Evolutionary conservation across 2,113 vertebrate genomes (phyloP), one percentile per base, ranked within the genome.

Genomic region (Corydoras maculifer): DNA sequence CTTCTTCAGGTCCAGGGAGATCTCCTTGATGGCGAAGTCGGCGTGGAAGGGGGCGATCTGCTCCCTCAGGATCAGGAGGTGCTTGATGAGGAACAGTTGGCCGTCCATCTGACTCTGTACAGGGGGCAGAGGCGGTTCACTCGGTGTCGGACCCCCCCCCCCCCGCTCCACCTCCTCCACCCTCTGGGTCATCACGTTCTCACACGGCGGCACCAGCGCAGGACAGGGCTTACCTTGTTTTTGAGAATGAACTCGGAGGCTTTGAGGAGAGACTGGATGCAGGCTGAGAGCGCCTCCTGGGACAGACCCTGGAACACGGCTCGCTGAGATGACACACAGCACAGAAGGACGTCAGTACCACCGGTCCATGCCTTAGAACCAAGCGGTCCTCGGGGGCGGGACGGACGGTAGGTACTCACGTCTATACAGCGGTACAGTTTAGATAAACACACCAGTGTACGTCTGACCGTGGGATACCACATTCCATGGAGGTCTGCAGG

Each of bases 1-100:
- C 91, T 92, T 98, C 92, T 96, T 98, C 89, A 99, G 93, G 88
- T 99, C 97, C 91, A 99, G 92, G 83, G 96, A 99, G 92, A 99
- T 98, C 88, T 99, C 97, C 90, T 97, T 99, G 91, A 99, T 99
- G 90, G 97, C 93, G 86, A 99, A 99, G 88, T 99, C 97, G 65
- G 97, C 92, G 86, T 99, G 97, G 89, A 99, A 99, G 80, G 97
- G 96, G 83, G 96, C 97, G 80, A 99, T 99, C 92, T 99, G 97
- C 88, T 99, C 97, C 74, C 97, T 92, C 87, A 99, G 91, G 86
- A 99, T 99, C 84, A 99, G 91, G 87, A 99, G 94, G 77, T 99
- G 97, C 85, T 99, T 99, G 90, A 99, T 99, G 86, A 99, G 93
- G 89, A 99, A 99, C 82, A 99, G 95, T 76, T 99, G 97, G 75